Evolutionary conservation across 64 coral and sea anemone species (phyloP), one percentile per base, ranked within the genome.

Genomic region (Cladopsammia gracilis): DNA sequence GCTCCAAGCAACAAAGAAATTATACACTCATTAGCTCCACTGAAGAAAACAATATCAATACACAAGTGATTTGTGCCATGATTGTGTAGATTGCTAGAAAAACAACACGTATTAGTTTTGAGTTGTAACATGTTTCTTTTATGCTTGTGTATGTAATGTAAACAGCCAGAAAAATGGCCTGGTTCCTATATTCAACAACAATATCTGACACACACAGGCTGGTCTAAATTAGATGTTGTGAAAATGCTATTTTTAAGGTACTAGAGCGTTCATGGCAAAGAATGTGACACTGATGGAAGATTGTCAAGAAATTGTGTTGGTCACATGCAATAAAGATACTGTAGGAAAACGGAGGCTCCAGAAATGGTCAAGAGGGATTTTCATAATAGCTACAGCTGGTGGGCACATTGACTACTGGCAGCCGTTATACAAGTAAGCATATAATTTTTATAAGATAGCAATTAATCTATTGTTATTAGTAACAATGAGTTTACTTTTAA

Each of bases 281-380:
- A 64, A 86, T 86, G 19, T 60, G 79, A 61, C 79, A 57, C 18
- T 83, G 42, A 26, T 83, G 42, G 43, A 83, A 54, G 79, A 86
- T 25, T 86, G 82, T 48, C 26, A 86, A 51, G 59, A 67, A 47
- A 22, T 18, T 26, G 59, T 67, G 6, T 18, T 46, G 25, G 57
- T 86, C 3, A 46, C 61, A 25, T 68, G 82, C 42, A 86, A 86
- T 66, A 86, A 86, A 48, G 82, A 86, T 44, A 86, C 82, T 9
- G 62, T 69, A 47, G 82, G 82, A 69, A 86, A 86, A 50, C 11
- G 61, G 44, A 61, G 82, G 16, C 82, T 86, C 18, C 82, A 86
- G 61, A 86, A 86, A 25, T 86, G 82, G 82, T 86, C 82, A 64
- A 86, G 82, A 24, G 82, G 82, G 16, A 86, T 86, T 24, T 86